These are phyloP conservation scores for Anguilla marmorata DNA, from an alignment of 2,797 vertebrate species.

Conservation along the genomic window DNA sequence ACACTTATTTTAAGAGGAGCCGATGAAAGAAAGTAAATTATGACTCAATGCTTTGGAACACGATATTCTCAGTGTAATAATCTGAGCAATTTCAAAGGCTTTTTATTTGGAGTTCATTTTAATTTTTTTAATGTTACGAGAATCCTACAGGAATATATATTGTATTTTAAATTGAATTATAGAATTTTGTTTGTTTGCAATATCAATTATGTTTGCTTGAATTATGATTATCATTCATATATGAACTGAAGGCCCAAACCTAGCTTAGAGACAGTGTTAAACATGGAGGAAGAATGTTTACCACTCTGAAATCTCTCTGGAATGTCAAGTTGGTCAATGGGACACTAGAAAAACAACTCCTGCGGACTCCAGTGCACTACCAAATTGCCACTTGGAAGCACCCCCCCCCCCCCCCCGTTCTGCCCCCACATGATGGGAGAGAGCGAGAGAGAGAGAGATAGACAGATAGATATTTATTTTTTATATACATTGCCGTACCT, in stretches of 20 bases:
- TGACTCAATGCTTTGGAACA: background rate
- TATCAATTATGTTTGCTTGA: background rate
- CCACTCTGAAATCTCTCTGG: background rate
- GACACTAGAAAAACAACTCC: constrained; percentile 17
- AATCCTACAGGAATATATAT: background rate
- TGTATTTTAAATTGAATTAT: background rate
- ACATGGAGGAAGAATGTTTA: background rate
- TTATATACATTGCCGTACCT: no score
- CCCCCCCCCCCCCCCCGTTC: background rate
- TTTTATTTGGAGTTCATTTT: background rate
- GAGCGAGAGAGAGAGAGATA: background rate
- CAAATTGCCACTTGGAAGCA: background rate
- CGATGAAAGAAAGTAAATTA: background rate
- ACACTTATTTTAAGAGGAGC: background rate
- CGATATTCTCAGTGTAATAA: background rate
- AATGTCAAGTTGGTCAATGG: constrained; percentile 7
- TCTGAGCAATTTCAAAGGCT: background rate
- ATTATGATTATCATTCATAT: background rate
- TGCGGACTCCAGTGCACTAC: background rate
- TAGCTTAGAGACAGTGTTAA: background rate
- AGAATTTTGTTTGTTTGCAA: background rate
- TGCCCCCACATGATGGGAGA: background rate
- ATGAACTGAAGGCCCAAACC: background rate
- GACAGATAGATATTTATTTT: background rate
- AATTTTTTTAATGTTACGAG: background rate